These are phyloP conservation scores for Xiphophorus maculatus DNA, from an alignment of 2,113 vertebrate genomes.

Conservation along the genomic window DNA sequence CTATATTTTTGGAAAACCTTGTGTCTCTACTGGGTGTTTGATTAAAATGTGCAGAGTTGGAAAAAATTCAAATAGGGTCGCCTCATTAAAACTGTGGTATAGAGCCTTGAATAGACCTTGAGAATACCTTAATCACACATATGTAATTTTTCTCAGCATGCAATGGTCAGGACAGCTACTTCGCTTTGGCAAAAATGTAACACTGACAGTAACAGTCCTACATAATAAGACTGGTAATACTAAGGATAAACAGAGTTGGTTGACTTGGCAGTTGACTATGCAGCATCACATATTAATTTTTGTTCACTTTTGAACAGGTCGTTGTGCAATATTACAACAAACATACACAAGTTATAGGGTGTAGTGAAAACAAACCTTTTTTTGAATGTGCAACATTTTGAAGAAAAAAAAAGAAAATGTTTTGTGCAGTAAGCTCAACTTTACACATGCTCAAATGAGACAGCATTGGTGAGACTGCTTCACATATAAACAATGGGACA, in stretches of 20 bases:
- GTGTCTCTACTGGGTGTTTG: constrained; percentile 30
- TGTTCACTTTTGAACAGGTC: too few species aligned
- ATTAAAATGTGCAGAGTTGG: constrained; percentile 46
- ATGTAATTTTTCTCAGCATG: too few species aligned
- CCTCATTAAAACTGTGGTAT: background rate
- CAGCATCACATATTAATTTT: background rate
- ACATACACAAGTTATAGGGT: background rate
- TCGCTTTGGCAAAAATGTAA: background rate
- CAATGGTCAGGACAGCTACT: background rate
- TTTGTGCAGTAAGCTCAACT: background rate
- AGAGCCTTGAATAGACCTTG: background rate
- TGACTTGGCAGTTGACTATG: background rate
- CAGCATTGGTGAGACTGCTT: too few species aligned
- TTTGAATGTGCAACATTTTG: too few species aligned
- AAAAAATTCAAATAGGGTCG: constrained; percentile 21
- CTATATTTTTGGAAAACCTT: constrained; percentile 20
- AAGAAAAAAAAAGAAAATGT: background rate
- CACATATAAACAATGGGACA: too few species aligned
- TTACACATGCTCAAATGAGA: background rate
- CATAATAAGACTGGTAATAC: background rate
- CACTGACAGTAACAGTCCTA: background rate
- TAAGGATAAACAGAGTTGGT: background rate
- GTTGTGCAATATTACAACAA: background rate
- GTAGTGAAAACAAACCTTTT: background rate
- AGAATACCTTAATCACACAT: background rate